Evolutionary conservation across 2,797 vertebrate genomes (phyloP), one percentile per base, ranked within the genome.

Genomic region (Smutsia gigantea): DNA sequence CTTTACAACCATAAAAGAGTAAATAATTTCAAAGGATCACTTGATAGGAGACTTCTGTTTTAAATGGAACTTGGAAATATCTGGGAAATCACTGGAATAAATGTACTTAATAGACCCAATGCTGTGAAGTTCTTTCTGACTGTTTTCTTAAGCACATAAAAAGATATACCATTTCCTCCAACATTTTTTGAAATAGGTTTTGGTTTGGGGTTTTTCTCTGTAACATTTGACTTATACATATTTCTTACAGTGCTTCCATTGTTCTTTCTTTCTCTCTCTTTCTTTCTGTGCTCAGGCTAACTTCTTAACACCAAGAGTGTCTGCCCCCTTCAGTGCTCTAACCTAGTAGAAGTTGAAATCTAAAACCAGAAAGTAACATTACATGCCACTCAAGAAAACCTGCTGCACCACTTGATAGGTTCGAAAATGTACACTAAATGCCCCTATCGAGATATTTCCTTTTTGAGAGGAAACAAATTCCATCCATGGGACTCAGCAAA

Each of bases 1-100:
- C 92, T 98, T 98, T 96, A 95, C 96, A 98, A 95, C 94, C 95
- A 97, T 98, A 98, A 98, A 98, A 98, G 85, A 98, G 96, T 97
- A 98, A 98, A 98, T 98, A 98, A 98, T 98, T 98, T 98, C 97
- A 97, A 98, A 98, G 94, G 59, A 90, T 96, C 96, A 89, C 95
- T 97, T 98, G 98, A 97, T 97, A 98, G 97, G 91, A 97, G 95
- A 97, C 92, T 98, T 98, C 95, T 98, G 97, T 97, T 98, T 98
- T 95, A 98, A 98, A 98, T 96, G 92, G 96, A 97, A 92, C 91
- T 97, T 93, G 53, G 79, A 75, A 97, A 85, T 98, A 95, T 59
- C 90, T 97, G 96, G 94, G 96, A 97, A 98, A 98, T 97, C 87
- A 61, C 95, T 96, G 94, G 69, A 89, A 97, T 98, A 97, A 98